These are phyloP conservation scores for Micronycteris hirsuta DNA, from an alignment of 2,113 vertebrate genomes.

Conservation along the genomic window DNA sequence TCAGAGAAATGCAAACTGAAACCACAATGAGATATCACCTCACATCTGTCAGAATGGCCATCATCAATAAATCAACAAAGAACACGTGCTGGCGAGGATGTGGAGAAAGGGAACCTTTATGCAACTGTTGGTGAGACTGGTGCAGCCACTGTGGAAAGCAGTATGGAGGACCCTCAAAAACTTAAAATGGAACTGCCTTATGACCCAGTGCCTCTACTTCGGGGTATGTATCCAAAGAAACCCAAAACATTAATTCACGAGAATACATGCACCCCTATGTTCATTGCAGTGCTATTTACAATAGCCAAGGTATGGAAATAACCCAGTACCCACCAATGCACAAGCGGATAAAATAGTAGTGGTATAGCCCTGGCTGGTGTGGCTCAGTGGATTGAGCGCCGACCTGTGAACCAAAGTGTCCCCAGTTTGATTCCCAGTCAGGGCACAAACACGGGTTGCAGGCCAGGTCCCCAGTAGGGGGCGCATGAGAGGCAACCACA, in stretches of 20 bases:
- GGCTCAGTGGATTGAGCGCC: too few species aligned
- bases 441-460: too few species aligned
- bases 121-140: neutral
- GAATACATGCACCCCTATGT: neutral
- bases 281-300: neutral
- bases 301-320: neutral
- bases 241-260: neutral
- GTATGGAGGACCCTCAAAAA: neutral
- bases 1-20: neutral
- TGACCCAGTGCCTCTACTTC: neutral
- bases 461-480: too few species aligned
- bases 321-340: neutral
- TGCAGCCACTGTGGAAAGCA: neutral
- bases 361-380: too few species aligned
- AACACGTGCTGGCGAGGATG: neutral
- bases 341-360: neutral
- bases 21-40: neutral
- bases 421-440: too few species aligned
- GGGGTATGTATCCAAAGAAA: neutral
- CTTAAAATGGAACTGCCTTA: neutral
- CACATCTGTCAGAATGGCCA: neutral
- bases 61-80: neutral
- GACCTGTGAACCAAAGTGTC: too few species aligned
- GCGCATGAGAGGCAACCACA: too few species aligned
- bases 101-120: neutral